Conservation (phyloP, 53 echinoderm and acorn worm genomes). For the Luidia sarsii region DNA sequence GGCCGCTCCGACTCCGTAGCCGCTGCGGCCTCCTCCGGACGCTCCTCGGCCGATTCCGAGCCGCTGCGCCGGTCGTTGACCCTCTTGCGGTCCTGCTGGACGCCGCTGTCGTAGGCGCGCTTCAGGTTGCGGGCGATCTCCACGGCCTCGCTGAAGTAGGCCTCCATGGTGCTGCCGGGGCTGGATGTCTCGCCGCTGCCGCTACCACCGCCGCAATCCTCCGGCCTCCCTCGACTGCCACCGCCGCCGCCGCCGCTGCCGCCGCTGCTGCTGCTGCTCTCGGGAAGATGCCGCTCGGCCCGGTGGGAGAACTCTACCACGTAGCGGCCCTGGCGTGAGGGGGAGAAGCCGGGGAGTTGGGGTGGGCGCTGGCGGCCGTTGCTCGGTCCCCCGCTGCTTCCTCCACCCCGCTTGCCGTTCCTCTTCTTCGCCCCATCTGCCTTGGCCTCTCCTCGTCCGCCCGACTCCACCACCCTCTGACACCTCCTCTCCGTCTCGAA, state of each 20-base stretch:
- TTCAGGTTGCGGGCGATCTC: constrained; percentile 74
- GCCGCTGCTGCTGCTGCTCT: neutral
- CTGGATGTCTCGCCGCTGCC: too few species aligned
- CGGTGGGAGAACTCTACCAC: constrained; percentile 38
- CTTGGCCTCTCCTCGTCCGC: too few species aligned
- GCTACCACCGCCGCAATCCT: neutral
- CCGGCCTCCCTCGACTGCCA: neutral
- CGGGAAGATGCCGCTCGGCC: constrained; percentile 11
- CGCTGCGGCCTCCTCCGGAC: neutral
- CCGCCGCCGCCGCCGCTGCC: too few species aligned
- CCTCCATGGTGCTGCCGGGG: constrained; percentile 34
- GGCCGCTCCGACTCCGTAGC: constrained; percentile 11
- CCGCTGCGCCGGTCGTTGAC: constrained; percentile 72
- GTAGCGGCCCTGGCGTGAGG: constrained; percentile 8
- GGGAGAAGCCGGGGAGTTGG: neutral
- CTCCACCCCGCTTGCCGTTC: constrained; percentile 27
- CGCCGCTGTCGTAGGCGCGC: constrained; percentile 80
- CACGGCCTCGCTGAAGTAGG: constrained; percentile 59
- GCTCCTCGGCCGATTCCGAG: constrained; percentile 47
- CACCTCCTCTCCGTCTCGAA: constrained; percentile 36
- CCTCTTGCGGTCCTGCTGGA: constrained; percentile 79
- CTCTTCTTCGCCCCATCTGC: constrained; percentile 21
- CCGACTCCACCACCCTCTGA: constrained; percentile 21
- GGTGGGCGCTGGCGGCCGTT: constrained; percentile 25
- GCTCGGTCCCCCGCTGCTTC: too few species aligned